Conservation (phyloP, 1,140 invertebrate genomes). For the Diplogasteroides magnus region DNA sequence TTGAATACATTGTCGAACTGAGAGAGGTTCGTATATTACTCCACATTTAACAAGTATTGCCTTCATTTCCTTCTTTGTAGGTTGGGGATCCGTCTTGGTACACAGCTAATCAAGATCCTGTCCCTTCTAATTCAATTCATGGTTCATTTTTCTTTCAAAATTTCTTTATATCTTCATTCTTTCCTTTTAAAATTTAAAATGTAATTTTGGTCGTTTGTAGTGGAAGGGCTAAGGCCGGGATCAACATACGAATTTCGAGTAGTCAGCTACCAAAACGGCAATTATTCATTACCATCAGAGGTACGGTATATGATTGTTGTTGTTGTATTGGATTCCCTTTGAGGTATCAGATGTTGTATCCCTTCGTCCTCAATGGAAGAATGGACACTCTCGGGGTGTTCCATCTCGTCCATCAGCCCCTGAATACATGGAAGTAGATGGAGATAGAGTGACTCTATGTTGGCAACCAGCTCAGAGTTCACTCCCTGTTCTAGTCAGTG, state of each 20-base stretch:
- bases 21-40: conserved; percentile 29
- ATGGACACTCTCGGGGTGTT: conserved; percentile 6
- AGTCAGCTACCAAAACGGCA: conserved; percentile 1
- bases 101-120: conserved; percentile 30
- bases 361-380: conserved; percentile 26
- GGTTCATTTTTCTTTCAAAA: conserved; percentile 22
- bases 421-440: conserved; percentile 49
- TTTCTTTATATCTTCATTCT: conserved; percentile 2
- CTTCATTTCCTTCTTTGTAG: no score
- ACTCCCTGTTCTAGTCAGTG: conserved; percentile 45
- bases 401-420: conserved; percentile 43
- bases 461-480: conserved; percentile 51
- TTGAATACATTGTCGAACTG: conserved; percentile 49
- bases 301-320: not conserved
- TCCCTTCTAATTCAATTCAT: conserved; percentile 29
- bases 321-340: conserved; percentile 14
- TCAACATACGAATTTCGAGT: conserved; percentile 53
- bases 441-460: conserved; percentile 49
- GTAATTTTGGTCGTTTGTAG: conserved; percentile 31
- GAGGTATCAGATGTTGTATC: conserved; percentile 40
- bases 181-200: not conserved
- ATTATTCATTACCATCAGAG: not conserved
- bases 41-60: not conserved
- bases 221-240: conserved; percentile 44
- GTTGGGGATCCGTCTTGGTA: conserved; percentile 40